A percentile compares a stretch with the other conserved stretches of the same genome.
Conservation (phyloP, 2,113 vertebrate genomes). For the Xiphorhynchus elegans region DNA sequence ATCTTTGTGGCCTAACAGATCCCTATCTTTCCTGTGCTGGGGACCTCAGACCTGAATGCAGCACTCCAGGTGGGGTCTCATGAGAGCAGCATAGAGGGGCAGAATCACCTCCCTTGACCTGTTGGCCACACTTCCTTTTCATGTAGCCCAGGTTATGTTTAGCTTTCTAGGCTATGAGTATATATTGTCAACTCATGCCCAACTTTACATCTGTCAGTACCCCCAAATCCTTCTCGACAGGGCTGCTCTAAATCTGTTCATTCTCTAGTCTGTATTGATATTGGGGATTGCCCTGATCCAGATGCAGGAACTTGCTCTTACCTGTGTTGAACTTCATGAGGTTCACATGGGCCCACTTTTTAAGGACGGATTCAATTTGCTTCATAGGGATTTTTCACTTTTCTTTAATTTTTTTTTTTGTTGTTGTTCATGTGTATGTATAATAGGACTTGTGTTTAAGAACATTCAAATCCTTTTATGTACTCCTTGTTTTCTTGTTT, state of each 20-base stretch:
- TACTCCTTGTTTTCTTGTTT: neutral
- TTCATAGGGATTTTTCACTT: neutral
- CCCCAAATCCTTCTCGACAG: accelerated
- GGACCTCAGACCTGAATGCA: neutral
- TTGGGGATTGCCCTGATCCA: accelerated
- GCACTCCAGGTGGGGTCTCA: neutral
- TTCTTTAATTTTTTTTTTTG: neutral
- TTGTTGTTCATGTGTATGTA: neutral
- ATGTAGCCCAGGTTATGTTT: neutral
- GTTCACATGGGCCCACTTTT: neutral
- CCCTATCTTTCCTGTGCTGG: neutral
- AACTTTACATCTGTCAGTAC: neutral
- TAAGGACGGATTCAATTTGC: neutral
- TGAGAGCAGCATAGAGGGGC: neutral
- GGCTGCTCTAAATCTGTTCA: neutral
- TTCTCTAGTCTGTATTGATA: neutral
- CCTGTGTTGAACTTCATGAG: neutral
- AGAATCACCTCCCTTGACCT: neutral
- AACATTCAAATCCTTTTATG: neutral
- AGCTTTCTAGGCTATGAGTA: neutral
- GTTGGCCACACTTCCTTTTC: neutral
- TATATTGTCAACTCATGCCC: neutral
- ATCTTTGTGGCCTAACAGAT: neutral
- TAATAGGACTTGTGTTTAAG: neutral
- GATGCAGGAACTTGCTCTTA: neutral